Evolutionary conservation across 1,140 invertebrate genomes (phyloP).

Genomic region (Aphelinus atriplicis): DNA sequence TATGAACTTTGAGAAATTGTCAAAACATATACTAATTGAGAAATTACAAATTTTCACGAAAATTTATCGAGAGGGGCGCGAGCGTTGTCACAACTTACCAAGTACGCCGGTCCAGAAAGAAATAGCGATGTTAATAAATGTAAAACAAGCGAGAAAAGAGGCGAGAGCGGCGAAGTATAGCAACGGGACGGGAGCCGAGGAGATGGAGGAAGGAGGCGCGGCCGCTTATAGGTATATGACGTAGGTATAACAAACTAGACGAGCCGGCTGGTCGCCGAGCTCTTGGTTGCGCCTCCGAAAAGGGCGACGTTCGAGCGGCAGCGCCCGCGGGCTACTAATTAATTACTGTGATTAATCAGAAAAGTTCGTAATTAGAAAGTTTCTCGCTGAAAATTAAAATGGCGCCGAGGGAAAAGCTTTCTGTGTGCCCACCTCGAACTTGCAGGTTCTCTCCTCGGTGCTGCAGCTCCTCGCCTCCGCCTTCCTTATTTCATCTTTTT

Average conservation of each 20-base stretch:
- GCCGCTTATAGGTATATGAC: background rate
- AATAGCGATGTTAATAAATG: slow-evolving; percentile 38
- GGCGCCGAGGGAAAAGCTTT: slow-evolving; percentile 54
- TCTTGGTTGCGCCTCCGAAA: slow-evolving; percentile 5
- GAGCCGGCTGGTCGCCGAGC: background rate
- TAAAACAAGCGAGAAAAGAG: slow-evolving; percentile 17
- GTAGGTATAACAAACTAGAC: slow-evolving; percentile 17
- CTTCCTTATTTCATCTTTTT: slow-evolving; percentile 1
- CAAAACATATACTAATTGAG: no score
- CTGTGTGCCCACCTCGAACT: no score
- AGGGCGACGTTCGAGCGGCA: slow-evolving; percentile 34
- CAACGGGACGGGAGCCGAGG: no score
- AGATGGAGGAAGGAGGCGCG: no score
- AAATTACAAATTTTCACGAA: no score
- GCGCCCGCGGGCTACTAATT: slow-evolving; percentile 59
- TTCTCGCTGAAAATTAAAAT: slow-evolving; percentile 67
- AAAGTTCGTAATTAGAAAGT: slow-evolving; percentile 70
- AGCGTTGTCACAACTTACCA: slow-evolving; percentile 1
- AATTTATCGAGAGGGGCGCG: no score
- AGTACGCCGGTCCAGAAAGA: background rate
- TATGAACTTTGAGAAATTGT: no score
- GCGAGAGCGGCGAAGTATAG: background rate
- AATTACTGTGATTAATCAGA: slow-evolving; percentile 70
- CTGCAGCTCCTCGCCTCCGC: background rate
- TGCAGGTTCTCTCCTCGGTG: background rate